Evolutionary conservation across 2,797 vertebrate species (phyloP).

Genomic region (Karalla daura): DNA sequence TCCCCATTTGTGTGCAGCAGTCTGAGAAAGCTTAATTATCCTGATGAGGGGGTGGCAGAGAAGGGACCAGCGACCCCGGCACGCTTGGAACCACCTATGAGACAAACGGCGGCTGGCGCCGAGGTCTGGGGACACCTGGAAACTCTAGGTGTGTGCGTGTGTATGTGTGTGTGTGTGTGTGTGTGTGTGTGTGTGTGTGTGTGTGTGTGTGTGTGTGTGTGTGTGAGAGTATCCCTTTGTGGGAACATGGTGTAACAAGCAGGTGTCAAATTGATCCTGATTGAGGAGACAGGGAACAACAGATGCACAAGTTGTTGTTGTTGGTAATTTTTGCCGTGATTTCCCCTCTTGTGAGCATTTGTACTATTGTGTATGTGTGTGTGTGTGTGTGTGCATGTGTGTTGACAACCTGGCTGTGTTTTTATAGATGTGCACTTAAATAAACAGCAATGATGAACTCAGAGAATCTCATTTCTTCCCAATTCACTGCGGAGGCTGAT

Average conservation of each 20-base stretch:
- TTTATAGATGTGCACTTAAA: constrained; percentile 19
- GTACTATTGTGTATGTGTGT: not conserved
- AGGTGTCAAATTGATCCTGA: constrained; percentile 74
- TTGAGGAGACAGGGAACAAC: constrained; percentile 61
- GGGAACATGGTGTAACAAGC: constrained; percentile 43
- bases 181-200: not conserved
- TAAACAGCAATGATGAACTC: constrained; percentile 44
- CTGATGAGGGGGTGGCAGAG: constrained; percentile 77
- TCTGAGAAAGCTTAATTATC: constrained; percentile 81
- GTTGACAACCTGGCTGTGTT: not conserved
- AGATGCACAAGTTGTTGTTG: constrained; percentile 59
- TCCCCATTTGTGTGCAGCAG: constrained; percentile 71
- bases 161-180: constrained; percentile 33
- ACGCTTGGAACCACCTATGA: constrained; percentile 51
- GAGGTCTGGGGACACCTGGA: constrained; percentile 58
- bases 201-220: not conserved
- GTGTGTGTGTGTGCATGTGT: not conserved
- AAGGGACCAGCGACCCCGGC: constrained; percentile 62
- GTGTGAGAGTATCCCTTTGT: constrained; percentile 34
- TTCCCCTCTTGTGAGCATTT: constrained; percentile 32
- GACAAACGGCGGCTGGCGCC: constrained; percentile 35
- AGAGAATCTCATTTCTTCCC: constrained; percentile 49
- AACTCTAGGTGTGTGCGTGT: constrained; percentile 9
- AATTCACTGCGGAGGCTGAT: constrained; percentile 62
- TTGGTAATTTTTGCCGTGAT: constrained; percentile 45